These are phyloP conservation scores for Pantherophis vulpinus DNA, from an alignment of 2,797 vertebrate species.

Conservation along the genomic window DNA sequence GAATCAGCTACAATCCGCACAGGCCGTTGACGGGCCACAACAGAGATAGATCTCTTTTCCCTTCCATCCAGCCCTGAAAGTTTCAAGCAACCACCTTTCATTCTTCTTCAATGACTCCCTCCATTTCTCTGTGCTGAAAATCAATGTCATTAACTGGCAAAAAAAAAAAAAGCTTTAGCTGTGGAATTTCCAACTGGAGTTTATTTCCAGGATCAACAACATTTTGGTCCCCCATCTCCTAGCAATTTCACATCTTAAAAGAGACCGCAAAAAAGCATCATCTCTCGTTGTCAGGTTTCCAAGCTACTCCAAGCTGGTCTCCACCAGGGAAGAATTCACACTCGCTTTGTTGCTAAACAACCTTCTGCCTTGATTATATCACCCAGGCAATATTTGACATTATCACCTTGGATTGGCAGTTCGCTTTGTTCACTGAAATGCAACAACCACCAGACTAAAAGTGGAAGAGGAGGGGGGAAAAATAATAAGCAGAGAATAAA, in stretches of 20 bases:
- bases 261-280: background rate
- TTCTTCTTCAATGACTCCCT: background rate
- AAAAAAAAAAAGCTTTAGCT: background rate
- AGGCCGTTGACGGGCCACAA: no score
- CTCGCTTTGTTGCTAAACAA: background rate
- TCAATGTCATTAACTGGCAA: no score
- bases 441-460: background rate
- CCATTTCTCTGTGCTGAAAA: background rate
- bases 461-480: fast-evolving
- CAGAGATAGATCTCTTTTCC: no score
- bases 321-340: background rate
- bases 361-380: background rate
- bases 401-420: no score
- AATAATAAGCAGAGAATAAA: background rate
- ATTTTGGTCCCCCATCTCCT: background rate
- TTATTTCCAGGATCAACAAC: background rate
- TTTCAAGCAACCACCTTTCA: background rate
- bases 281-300: background rate
- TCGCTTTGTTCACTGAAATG: background rate
- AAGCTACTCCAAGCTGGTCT: background rate
- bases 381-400: background rate
- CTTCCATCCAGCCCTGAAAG: background rate
- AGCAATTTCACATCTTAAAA: background rate
- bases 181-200: background rate
- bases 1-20: no score